phyloP scores from a whole-genome alignment of 2,888 invertebrate species.

The Aleiodes testaceus region DNA sequence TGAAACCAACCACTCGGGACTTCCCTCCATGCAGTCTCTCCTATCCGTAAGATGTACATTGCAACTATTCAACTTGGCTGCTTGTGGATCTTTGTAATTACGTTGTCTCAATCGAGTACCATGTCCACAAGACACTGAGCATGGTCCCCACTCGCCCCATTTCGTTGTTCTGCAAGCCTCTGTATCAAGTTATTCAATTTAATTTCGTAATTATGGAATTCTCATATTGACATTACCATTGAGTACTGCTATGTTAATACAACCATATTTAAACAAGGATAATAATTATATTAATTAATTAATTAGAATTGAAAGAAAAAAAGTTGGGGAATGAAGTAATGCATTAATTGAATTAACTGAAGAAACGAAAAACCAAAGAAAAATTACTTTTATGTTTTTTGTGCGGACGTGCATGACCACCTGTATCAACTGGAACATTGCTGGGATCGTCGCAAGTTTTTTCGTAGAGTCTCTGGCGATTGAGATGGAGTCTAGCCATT shows the following conservation, averaged over 20 bases:
- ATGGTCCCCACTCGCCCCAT: conserved; percentile 86
- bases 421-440: conserved; percentile 69
- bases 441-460: conserved; percentile 82
- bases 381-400: conserved; percentile 76
- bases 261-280: not conserved
- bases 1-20: conserved; percentile 61
- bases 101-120: conserved; percentile 87
- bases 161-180: conserved; percentile 87
- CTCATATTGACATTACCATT: not conserved
- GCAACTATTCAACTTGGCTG: conserved; percentile 81
- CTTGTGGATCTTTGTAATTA: conserved; percentile 75
- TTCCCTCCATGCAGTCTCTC: conserved; percentile 55
- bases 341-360: not conserved
- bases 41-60: conserved; percentile 59
- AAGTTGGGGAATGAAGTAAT: conserved; percentile 46
- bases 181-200: conserved; percentile 64
- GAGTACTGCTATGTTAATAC: not conserved
- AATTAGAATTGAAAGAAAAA: conserved; percentile 29
- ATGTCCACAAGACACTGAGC: conserved; percentile 91
- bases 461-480: conserved; percentile 82
- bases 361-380: conserved; percentile 43
- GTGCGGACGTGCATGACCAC: conserved; percentile 77
- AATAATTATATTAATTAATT: not conserved
- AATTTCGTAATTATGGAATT: not conserved
- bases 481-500: conserved; percentile 87